A percentile compares a stretch with the other conserved stretches of the same genome.
These are phyloP conservation scores for Virgularia gustaviana DNA, from an alignment of 92 coral and sea anemone species.

Conservation along the genomic window DNA sequence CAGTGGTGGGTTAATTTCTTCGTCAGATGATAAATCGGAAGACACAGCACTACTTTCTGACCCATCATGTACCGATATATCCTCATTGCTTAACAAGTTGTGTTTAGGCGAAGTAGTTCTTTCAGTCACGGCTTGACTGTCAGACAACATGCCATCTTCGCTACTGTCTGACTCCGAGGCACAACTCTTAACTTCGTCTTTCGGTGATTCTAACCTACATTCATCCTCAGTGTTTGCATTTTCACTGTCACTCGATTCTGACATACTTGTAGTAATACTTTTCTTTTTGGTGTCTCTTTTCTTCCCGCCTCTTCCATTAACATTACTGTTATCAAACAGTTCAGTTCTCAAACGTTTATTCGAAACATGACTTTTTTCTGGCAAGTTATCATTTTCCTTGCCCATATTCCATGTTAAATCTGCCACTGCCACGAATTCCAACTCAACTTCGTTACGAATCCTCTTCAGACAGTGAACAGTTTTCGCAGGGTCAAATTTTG, in stretches of 20 bases:
- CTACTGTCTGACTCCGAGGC: too few relatives aligned
- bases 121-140: too few relatives aligned
- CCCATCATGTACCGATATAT: too few relatives aligned
- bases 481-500: slow-evolving; percentile 86
- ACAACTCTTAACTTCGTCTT: too few relatives aligned
- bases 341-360: neutral
- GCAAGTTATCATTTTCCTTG: neutral
- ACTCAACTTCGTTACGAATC: slow-evolving; percentile 48
- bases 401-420: slow-evolving; percentile 79
- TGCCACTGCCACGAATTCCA: slow-evolving; percentile 38
- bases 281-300: neutral
- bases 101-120: too few relatives aligned
- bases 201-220: too few relatives aligned
- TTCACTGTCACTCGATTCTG: neutral
- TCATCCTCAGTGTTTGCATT: neutral
- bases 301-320: neutral
- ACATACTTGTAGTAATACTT: neutral
- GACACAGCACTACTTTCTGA: too few relatives aligned
- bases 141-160: too few relatives aligned
- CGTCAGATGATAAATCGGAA: too few relatives aligned
- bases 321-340: neutral
- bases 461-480: slow-evolving; percentile 82
- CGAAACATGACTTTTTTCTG: neutral
- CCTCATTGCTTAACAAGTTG: too few relatives aligned
- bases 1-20: too few relatives aligned